Evolutionary conservation across 1,140 invertebrate genomes (phyloP), one percentile per base, ranked within the genome.

Genomic region (Hetaerina americana): DNA sequence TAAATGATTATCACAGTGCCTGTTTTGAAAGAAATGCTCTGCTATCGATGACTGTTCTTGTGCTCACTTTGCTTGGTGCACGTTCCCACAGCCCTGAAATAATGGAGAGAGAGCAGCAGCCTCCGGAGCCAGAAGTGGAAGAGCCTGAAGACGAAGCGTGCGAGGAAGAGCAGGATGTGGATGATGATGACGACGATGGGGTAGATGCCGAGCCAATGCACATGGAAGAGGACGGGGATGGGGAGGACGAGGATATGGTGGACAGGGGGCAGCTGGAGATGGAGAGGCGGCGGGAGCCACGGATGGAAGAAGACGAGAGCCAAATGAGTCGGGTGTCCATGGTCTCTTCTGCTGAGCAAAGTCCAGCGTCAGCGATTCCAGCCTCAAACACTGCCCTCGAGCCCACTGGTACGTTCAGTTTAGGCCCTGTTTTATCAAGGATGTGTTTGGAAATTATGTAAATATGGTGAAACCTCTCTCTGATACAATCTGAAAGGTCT

Each of bases 201-300:
- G 40, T 18, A 18, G 40, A n/a, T 2, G 40, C 22, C 1, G 40
- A 57, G 15, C 15, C 40, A 5, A n/a, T 18, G 40, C 15, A 18
- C 15, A 57, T 57, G 40, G 15, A 57, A 18, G 40, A 3, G 40
- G 40, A 57, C 6, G 6, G 18, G 22, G 40, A 57, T 18, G 40
- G 40, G 22, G 40, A 57, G 68, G 87, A 88, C 78, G 86, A 88
- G 5, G 86, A 87, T 75, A 78, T 84, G 75, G 84, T 85, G 75
- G 80, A 82, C 73, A 82, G 81, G 73, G 81, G 81, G 75, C 84
- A 85, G 76, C 80, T 82, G 66, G 83, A 84, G 79, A 81, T 82
- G 67, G 85, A 87, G 78, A 80, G 80, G 71, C 82, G 83, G 76
- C 79, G 86, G 73, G 84, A 85, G 72, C 67, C 78, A 69, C 81